Evolutionary conservation across 2,797 vertebrate genomes (phyloP), one percentile per base, ranked within the genome.

Genomic region (Poliocrania exsul): DNA sequence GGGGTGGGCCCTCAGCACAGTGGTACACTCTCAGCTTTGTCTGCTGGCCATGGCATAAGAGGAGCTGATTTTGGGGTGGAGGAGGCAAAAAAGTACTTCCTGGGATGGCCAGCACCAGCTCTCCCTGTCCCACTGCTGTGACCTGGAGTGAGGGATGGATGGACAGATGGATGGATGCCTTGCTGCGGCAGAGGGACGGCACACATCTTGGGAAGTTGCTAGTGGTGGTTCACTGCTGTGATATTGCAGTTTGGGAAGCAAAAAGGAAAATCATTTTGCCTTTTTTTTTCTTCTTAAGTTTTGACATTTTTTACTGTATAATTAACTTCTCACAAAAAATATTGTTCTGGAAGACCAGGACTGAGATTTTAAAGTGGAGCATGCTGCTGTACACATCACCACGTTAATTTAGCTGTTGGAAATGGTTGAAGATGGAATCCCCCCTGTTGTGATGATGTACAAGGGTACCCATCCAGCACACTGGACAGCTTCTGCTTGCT

Each of bases 361-460:
- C 26, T 33, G 57, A 81, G 35, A 13, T 73, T 78, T 72, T 35
- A 31, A 60, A 89, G 37, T 7, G 14, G 10, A 40, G 9, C 0
- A 2, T 23, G n/a, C 46, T 77, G 46, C 47, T 1, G 1, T 71
- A 40, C 20, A 23, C 26, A 10, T 66, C 31, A 25, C 42, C 16
- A 3, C 42, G 77, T 75, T 29, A 50, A 58, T 49, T 78, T 69
- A 44, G 16, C 28, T 15, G 16, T 20, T 46, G 35, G 19, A 60
- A 58, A 31, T 19, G 9, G n/a, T 11, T 74, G 29, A 33, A 35
- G 33, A 61, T 61, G 42, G 64, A 61, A 14, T 51, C 26, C 31
- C 65, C 13, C 8, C 16, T 0, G 0, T 7, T 53, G 35, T 2
- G 0, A 2, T 31, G 37, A 75, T 19, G 31, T 37, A 21, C 35